Percentiles rank a stretch among this genome's conserved stretches.
phyloP scores from a whole-genome alignment of 2,888 invertebrate species.

The Tuberolachnus salignus region DNA sequence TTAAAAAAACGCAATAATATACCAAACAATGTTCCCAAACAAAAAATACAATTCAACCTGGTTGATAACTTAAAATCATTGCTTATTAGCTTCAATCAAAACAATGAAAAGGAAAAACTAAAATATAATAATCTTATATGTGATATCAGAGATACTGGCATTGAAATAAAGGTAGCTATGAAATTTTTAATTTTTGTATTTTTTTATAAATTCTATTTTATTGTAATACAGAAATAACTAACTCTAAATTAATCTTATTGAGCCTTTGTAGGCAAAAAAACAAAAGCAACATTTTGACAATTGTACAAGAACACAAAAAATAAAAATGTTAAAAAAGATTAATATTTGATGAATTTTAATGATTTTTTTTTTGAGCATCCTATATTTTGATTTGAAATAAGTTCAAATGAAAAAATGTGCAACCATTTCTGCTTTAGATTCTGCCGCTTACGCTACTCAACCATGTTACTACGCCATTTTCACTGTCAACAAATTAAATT shows the following conservation, averaged over 20 bases:
- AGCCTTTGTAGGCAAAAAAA: neutral
- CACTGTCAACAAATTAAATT: too few species aligned
- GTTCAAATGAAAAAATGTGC: too few species aligned
- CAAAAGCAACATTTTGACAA: too few species aligned
- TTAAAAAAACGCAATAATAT: conserved; percentile 45
- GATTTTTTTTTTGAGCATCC: too few species aligned
- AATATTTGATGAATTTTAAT: too few species aligned
- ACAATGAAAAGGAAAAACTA: conserved; percentile 62
- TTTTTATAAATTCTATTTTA: neutral
- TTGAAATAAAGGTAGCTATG: conserved; percentile 64
- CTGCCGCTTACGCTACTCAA: too few species aligned
- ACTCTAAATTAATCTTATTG: neutral
- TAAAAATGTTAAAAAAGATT: too few species aligned
- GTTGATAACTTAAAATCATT: conserved; percentile 65
- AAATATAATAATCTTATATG: conserved; percentile 66
- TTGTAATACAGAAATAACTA: neutral
- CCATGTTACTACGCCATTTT: too few species aligned
- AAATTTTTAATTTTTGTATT: too few species aligned
- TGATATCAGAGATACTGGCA: conserved; percentile 65
- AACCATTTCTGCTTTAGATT: too few species aligned
- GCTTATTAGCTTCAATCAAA: conserved; percentile 63
- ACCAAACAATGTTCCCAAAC: conserved; percentile 59
- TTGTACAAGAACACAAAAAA: too few species aligned
- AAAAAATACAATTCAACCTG: conserved; percentile 65
- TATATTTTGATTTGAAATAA: too few species aligned